These are phyloP conservation scores for Calidris pugnax DNA, from an alignment of 2,113 vertebrate species.

Conservation along the genomic window DNA sequence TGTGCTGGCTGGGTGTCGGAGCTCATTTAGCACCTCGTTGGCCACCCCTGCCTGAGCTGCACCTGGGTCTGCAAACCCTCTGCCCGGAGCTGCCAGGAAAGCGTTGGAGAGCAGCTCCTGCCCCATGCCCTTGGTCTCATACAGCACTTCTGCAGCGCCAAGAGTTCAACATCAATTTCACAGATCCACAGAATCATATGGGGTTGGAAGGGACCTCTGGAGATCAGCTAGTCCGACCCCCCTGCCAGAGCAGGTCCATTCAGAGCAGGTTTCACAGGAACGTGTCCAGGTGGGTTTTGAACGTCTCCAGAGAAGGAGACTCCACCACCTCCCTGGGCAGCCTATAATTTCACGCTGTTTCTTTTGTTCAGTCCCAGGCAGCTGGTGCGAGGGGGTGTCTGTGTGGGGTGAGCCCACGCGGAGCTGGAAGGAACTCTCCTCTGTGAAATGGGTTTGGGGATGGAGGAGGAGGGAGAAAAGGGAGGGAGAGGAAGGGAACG, in stretches of 20 bases:
- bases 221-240: no score
- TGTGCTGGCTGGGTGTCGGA: fast-evolving
- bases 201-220: no score
- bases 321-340: no score
- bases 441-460: background rate
- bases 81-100: fast-evolving
- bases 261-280: no score
- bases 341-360: fast-evolving
- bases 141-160: background rate
- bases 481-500: background rate
- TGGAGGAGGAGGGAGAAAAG: background rate
- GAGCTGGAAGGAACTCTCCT: background rate
- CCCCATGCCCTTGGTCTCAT: background rate
- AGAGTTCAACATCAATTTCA: background rate
- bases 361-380: background rate
- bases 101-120: fast-evolving
- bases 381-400: background rate
- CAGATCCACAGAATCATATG: no score
- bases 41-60: background rate
- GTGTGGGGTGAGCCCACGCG: fast-evolving
- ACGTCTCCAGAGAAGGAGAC: no score
- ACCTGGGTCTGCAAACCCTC: background rate
- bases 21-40: background rate
- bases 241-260: no score
- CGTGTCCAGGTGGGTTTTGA: no score